Conservation (phyloP, 2,888 invertebrate species). For the Brachyptera putata region DNA sequence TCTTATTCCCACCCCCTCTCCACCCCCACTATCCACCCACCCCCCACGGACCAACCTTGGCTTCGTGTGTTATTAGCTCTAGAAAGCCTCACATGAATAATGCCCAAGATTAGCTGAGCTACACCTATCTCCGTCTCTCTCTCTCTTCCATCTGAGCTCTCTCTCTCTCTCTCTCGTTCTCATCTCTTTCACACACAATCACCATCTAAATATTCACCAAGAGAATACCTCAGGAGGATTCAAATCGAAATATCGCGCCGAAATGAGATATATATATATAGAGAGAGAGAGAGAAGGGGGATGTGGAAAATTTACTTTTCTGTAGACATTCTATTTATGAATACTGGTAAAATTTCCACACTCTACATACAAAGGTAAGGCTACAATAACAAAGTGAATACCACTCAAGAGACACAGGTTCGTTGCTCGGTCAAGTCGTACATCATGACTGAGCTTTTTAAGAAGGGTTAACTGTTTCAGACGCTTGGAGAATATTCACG, state of each 20-base stretch:
- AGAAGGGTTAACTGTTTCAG: too few species aligned
- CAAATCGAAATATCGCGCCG: slow-evolving; percentile 28
- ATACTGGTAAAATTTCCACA: too few species aligned
- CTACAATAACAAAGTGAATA: too few species aligned
- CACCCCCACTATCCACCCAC: neutral
- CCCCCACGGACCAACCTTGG: slow-evolving; percentile 24
- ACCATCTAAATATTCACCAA: slow-evolving; percentile 20
- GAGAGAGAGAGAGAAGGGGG: neutral
- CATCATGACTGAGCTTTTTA: too few species aligned
- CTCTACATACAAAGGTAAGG: too few species aligned
- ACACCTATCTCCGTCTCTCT: slow-evolving; percentile 17
- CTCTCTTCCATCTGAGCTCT: neutral
- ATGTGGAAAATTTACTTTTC: slow-evolving; percentile 1
- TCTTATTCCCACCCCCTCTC: slow-evolving; percentile 20
- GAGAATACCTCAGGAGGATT: slow-evolving; percentile 27
- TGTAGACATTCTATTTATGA: slow-evolving; percentile 3
- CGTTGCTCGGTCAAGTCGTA: too few species aligned
- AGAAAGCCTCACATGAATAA: slow-evolving; percentile 32
- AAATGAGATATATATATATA: too few species aligned
- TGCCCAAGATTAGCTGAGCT: slow-evolving; percentile 31
- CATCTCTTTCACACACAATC: slow-evolving; percentile 29
- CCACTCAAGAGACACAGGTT: too few species aligned
- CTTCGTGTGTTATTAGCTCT: slow-evolving; percentile 31
- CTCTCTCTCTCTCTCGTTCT: neutral
- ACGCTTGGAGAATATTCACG: too few species aligned